Evolutionary conservation across 2,113 vertebrate genomes (phyloP).

Genomic region (Oncorhynchus keta): DNA sequence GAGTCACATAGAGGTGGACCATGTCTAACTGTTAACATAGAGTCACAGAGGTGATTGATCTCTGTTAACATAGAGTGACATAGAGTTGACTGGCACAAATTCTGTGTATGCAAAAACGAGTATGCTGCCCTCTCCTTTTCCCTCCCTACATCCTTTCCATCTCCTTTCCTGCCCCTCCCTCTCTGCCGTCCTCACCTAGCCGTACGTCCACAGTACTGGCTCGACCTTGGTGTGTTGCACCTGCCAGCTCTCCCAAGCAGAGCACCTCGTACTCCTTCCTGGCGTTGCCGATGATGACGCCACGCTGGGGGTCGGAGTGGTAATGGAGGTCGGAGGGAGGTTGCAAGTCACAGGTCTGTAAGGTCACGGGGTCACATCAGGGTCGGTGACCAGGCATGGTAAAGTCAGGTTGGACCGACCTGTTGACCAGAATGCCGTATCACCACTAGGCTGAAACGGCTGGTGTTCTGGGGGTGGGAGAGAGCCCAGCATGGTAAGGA

Average conservation of each 20-base stretch:
- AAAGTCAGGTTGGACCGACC: conserved; percentile 66
- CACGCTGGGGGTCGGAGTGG: conserved; percentile 58
- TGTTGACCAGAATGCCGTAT: conserved; percentile 61
- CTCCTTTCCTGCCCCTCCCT: too few species aligned
- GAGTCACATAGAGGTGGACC: too few species aligned
- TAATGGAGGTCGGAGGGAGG: conserved; percentile 53
- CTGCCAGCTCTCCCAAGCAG: conserved; percentile 60
- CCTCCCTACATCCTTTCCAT: too few species aligned
- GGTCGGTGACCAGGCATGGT: conserved; percentile 73
- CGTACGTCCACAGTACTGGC: conserved; percentile 64
- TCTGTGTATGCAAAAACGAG: too few species aligned
- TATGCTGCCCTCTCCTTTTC: too few species aligned
- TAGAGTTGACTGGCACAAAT: too few species aligned
- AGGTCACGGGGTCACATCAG: conserved; percentile 54
- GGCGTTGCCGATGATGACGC: conserved; percentile 59
- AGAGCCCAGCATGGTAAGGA: too few species aligned
- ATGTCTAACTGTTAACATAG: too few species aligned
- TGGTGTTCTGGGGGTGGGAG: conserved; percentile 51
- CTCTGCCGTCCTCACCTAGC: too few species aligned
- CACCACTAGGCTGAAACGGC: too few species aligned
- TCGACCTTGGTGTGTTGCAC: conserved; percentile 56
- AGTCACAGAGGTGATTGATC: too few species aligned
- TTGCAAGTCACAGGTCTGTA: conserved; percentile 61
- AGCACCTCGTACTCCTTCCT: conserved; percentile 68
- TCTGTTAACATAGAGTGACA: too few species aligned